Evolutionary conservation across 1,140 invertebrate species (phyloP), one percentile per base, ranked within the genome.

Genomic region (Drosophila takahashii): DNA sequence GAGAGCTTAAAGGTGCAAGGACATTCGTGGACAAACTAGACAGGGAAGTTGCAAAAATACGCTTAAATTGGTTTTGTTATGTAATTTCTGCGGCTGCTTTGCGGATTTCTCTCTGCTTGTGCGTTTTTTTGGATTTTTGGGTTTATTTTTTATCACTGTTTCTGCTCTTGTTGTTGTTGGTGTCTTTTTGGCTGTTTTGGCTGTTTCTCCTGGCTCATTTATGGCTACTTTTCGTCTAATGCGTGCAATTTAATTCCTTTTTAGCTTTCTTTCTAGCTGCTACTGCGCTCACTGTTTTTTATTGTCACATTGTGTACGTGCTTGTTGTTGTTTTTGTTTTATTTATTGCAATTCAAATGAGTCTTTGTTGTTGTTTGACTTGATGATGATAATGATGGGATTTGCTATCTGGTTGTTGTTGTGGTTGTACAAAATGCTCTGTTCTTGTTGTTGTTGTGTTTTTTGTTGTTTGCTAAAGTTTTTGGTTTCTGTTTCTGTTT

Each of bases 251-350:
- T 61, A 73, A 73, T 62, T 73, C 71, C 71, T 72, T 52, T 69
- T 51, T 67, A 22, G 60, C 44, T 51, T 41, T 62, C 36, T 44
- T 53, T 29, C 52, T 66, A 67, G 42, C 61, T 47, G 34, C 62
- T 79, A 53, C 59, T 75, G 41, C 39, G 42, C 65, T 53, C 57
- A 64, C 67, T 84, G 44, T 84, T 72, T 84, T 72, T 87, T 87
- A 87, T 87, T 87, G 83, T 87, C 83, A 87, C 83, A 87, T 87
- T 79, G 83, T 87, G 83, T 87, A 72, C 74, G 64, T 79, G 62
- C 75, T 79, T 60, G 67, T 75, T 79, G 57, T 72, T 77, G 42
- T 64, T 70, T 29, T 80, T 59, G 42, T 80, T 62, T 70, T 71
- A 67, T 41, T 86, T 79, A 36, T 71, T 75, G 45, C 72, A 66